Percentiles rank a stretch among this genome's conserved stretches.
phyloP scores from a whole-genome alignment of 2,797 vertebrate species.

The Podarcis siculus region DNA sequence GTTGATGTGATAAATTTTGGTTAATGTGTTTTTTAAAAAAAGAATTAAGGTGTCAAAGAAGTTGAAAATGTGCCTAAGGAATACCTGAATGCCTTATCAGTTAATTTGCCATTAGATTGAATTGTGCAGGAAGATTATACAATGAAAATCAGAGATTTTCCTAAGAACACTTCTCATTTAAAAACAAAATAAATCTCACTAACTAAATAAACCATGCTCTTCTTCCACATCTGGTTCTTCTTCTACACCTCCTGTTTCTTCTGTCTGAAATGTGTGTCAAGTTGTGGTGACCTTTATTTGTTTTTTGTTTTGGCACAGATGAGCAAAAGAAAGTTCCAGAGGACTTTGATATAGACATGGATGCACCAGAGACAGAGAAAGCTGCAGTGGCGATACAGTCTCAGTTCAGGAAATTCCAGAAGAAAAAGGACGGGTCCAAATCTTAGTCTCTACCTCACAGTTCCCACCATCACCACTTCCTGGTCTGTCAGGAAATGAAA shows the following conservation, averaged over 20 bases:
- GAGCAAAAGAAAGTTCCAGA: conserved; percentile 90
- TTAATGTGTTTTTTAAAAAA: too few species aligned
- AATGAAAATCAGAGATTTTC: too few species aligned
- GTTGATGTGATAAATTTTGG: neutral
- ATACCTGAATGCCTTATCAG: conserved; percentile 28
- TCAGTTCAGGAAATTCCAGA: conserved; percentile 99
- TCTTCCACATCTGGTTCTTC: neutral
- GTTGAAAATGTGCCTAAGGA: neutral
- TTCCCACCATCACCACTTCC: conserved; percentile 53
- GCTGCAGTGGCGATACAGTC: conserved; percentile 97
- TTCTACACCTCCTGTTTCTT: too few species aligned
- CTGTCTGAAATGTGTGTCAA: conserved; percentile 17
- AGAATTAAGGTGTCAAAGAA: neutral
- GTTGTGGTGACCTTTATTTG: conserved; percentile 5
- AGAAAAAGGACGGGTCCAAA: conserved; percentile 94
- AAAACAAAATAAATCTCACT: neutral
- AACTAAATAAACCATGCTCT: neutral
- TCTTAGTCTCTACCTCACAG: conserved; percentile 82
- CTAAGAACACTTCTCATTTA: too few species aligned
- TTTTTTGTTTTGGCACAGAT: conserved; percentile 75
- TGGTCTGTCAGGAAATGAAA: conserved; percentile 65
- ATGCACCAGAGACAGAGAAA: conserved; percentile 93
- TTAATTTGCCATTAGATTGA: conserved; percentile 32
- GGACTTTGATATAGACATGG: conserved; percentile 98
- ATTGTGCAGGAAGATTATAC: neutral